Percentiles rank a stretch among this genome's conserved stretches.
Conservation (phyloP, 2,113 vertebrate genomes). For the Tamias sibiricus region DNA sequence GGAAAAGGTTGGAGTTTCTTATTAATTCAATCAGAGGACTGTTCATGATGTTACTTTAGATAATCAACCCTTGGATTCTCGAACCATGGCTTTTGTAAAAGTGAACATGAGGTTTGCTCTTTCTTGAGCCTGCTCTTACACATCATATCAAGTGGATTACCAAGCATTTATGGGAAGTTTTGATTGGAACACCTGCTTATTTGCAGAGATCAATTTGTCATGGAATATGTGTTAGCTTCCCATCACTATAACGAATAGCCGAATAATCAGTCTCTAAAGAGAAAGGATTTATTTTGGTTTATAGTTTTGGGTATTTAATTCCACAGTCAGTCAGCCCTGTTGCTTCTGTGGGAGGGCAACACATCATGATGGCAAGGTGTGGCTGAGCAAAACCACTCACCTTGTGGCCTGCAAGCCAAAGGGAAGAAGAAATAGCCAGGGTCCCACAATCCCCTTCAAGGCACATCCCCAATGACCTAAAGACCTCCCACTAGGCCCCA, state of each 20-base stretch:
- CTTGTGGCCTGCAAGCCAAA: not conserved
- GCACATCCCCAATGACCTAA: not conserved
- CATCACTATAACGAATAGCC: not conserved
- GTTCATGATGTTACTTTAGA: slow-evolving; percentile 41
- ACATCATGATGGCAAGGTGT: not conserved
- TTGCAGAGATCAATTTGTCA: slow-evolving; percentile 72
- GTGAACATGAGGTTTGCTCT: slow-evolving; percentile 53
- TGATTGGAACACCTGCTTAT: slow-evolving; percentile 41
- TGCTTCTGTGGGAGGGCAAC: not conserved
- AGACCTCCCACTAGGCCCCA: not conserved
- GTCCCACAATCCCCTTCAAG: not conserved
- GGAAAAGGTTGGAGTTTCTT: not conserved
- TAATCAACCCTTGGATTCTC: not conserved
- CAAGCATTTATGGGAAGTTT: not conserved
- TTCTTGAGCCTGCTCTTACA: slow-evolving; percentile 41
- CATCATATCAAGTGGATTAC: not conserved
- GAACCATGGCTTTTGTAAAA: slow-evolving; percentile 36
- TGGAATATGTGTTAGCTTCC: not conserved
- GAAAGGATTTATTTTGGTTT: not conserved
- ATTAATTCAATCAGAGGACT: slow-evolving; percentile 13
- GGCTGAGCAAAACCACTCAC: not conserved
- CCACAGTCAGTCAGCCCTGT: not conserved
- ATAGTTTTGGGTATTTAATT: not conserved
- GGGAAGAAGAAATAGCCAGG: not conserved
- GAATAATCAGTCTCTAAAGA: not conserved